Base-by-base conservation (phyloP, 2,888 invertebrate genomes). In the Phaedon cochleariae region DNA sequence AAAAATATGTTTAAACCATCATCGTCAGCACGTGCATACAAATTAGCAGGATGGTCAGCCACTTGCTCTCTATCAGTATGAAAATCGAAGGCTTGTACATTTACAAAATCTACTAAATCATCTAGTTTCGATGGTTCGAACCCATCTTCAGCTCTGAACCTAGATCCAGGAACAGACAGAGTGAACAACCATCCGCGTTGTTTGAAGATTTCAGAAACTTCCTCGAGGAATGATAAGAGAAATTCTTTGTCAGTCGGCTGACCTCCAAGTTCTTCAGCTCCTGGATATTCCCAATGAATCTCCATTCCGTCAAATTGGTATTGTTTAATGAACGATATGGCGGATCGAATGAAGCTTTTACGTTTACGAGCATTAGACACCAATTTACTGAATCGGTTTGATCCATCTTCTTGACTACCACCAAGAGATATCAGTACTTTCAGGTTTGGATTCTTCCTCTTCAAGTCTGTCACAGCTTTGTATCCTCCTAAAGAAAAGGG, bases 251-350 rank as follows among this genome's bases (percentile, higher is more conserved):
- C 89, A 53, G 82, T 85, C 49, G 71, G 21, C 52, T 80, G 76
- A 10, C 83, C 82, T 59, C 85, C 86, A 71, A 82, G 73, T 65
- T 85, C 85, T 54, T 82, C 81, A n/a, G 84, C 84, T 12, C 85
- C 89, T 73, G 92, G 90, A 79, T 91, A 92, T 69, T 90, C 88
- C 91, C 92, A 94, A 74, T 94, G 91, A 3, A 95, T 84, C 77
- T 94, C 94, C 10, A 94, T 83, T 0, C 95, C 95, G 79, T 95
- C 94, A 76, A 95, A 94, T 62, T 89, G 87, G 73, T 92, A 87
- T 63, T 88, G 86, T 62, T 87, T 86, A 54, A 93, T 79, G 75
- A 92, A 91, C 48, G 84, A 83, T 0, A 92, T 79, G 0, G 90
- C 87, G 45, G 92, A 90, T 37, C 86, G 84, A 15, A 90, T 87